These are phyloP conservation scores for Chironex yamaguchii DNA, from an alignment of 30 jellyfish, hydroid and myxozoan genomes.

Conservation along the genomic window DNA sequence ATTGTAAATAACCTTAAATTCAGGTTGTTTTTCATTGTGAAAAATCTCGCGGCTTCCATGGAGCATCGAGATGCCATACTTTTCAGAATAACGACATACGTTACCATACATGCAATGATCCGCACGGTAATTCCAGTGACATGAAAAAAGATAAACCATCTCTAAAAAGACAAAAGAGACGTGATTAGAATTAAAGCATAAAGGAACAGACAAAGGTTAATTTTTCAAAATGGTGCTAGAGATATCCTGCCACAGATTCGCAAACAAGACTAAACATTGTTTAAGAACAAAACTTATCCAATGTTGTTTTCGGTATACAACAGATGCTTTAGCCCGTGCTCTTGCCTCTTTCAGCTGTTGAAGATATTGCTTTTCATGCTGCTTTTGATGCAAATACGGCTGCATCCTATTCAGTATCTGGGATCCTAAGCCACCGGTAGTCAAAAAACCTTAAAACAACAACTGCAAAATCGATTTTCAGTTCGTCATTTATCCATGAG, in stretches of 20 bases:
- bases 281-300: background rate
- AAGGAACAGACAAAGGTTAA: too few relatives aligned
- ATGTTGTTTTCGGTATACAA: too few relatives aligned
- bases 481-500: too few relatives aligned
- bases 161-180: slow-evolving; percentile 37
- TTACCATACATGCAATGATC: slow-evolving; percentile 92
- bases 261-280: background rate
- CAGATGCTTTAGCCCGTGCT: too few relatives aligned
- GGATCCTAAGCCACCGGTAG: too few relatives aligned
- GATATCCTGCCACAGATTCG: background rate
- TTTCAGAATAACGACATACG: slow-evolving; percentile 70
- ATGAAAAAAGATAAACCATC: slow-evolving; percentile 64
- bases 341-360: too few relatives aligned
- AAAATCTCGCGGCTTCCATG: slow-evolving; percentile 90
- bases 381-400: too few relatives aligned
- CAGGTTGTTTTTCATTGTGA: slow-evolving; percentile 81
- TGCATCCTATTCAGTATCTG: too few relatives aligned
- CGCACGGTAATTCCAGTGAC: slow-evolving; percentile 95
- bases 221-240: background rate
- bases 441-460: too few relatives aligned
- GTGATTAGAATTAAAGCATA: slow-evolving; percentile 74
- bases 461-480: too few relatives aligned
- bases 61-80: slow-evolving; percentile 74
- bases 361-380: too few relatives aligned
- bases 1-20: slow-evolving; percentile 70